phyloP scores from a whole-genome alignment of 2,797 vertebrate species.

The Sebastes goodei region DNA sequence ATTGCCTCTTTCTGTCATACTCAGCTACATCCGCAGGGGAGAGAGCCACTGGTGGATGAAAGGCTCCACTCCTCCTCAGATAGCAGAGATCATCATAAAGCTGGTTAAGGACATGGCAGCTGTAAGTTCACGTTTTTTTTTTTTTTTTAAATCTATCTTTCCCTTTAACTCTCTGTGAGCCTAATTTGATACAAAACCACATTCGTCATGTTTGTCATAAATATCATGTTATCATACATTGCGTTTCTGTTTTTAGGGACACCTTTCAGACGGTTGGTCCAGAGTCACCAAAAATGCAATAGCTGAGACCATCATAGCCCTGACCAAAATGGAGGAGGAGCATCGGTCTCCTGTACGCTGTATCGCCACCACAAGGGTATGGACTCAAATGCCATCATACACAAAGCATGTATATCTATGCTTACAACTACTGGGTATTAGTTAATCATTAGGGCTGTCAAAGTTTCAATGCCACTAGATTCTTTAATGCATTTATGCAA shows the following conservation, averaged over 20 bases:
- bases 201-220: neutral
- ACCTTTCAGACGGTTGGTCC: constrained; percentile 98
- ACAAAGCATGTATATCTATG: neutral
- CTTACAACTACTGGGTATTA: neutral
- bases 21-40: constrained; percentile 94
- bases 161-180: neutral
- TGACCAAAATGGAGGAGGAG: constrained; percentile 99
- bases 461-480: too few species aligned
- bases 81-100: constrained; percentile 99
- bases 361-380: constrained; percentile 96
- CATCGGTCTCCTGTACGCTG: constrained; percentile 96
- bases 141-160: neutral
- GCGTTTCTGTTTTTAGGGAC: constrained; percentile 83
- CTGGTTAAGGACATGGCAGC: constrained; percentile 99
- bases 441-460: neutral
- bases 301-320: constrained; percentile 98
- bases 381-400: neutral
- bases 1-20: neutral
- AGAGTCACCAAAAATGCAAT: constrained; percentile 99
- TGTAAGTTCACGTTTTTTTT: constrained; percentile 80
- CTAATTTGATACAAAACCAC: neutral
- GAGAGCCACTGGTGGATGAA: constrained; percentile 99
- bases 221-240: neutral
- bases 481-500: too few species aligned
- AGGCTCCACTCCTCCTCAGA: constrained; percentile 97